Evolutionary conservation across 2,797 vertebrate genomes (phyloP), one percentile per base, ranked within the genome.

Genomic region (Smutsia temminckii): DNA sequence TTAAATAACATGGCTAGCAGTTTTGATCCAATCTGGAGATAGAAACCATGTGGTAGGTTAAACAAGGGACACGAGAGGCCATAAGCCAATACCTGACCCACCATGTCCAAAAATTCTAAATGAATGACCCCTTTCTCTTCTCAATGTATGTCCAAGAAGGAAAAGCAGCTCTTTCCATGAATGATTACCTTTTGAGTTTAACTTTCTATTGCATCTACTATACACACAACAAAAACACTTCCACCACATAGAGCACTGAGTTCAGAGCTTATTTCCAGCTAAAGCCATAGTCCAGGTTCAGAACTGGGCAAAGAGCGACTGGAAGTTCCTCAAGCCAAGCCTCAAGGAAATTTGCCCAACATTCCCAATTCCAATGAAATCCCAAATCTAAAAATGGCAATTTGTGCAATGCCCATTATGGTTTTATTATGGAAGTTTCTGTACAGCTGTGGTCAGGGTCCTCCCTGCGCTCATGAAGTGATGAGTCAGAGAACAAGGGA

Each of bases 361-460:
- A 81, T 94, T 94, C 66, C 40, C 89, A 95, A 92, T 91, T 94
- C 94, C 90, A 86, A 42, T 4, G 64, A 96, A 97, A 97, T 79
- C 78, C 71, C 63, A 97, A 96, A 95, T 89, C 87, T 95, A 92
- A 93, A 95, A 97, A 91, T 46, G 88, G 83, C 89, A 85, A 88
- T 97, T 91, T 96, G 91, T 79, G 95, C 93, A 72, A 57, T 34
- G 57, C 57, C 77, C 80, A 85, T 94, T 95, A 89, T 85, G 92
- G 95, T 89, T 97, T 97, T 53, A 46, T 89, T 88, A 86, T 97
- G 96, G 91, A 95, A 78, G 83, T 85, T 91, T 94, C 91, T 94
- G 91, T 74, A 93, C 81, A 92, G 89, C 94, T 97, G 97, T 34
- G 95, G 96, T 95, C 72, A 84, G 94, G 61, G 71, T 96, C 93